Evolutionary conservation across 1,140 invertebrate genomes (phyloP).

Genomic region (Thereuonema tuberculata): DNA sequence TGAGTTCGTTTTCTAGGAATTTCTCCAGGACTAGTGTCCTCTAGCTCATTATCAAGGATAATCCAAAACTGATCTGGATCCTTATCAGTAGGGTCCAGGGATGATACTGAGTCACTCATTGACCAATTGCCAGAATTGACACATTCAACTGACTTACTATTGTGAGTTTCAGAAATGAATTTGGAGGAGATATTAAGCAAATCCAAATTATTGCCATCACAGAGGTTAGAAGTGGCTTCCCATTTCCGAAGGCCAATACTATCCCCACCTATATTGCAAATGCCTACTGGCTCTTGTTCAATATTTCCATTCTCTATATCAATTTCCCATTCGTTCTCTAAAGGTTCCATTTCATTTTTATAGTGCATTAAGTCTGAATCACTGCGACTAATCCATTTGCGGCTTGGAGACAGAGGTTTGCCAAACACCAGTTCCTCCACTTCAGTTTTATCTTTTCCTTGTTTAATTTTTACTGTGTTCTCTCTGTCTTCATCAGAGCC

Average conservation of each 20-base stretch:
- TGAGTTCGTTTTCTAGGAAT: too few species aligned
- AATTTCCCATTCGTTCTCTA: too few species aligned
- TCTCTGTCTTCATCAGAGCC: too few species aligned
- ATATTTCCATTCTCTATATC: not conserved
- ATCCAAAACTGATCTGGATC: conserved; percentile 3
- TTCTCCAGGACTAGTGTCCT: not conserved
- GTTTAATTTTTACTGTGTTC: too few species aligned
- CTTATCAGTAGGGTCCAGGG: not conserved
- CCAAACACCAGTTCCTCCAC: too few species aligned
- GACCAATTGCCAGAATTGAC: too few species aligned
- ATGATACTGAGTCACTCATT: not conserved
- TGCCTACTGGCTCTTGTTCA: not conserved
- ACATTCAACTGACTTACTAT: not conserved
- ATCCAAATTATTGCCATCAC: not conserved
- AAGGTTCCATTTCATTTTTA: too few species aligned
- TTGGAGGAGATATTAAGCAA: not conserved
- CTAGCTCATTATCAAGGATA: not conserved
- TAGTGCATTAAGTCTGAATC: not conserved
- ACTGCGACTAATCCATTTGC: not conserved
- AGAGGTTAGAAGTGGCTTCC: not conserved
- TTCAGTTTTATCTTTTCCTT: too few species aligned
- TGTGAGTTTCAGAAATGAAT: not conserved
- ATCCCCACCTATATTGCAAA: too few species aligned
- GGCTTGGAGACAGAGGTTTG: too few species aligned
- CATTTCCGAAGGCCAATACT: not conserved